Conservation (phyloP, 2,888 invertebrate genomes). For the Noctua janthe region DNA sequence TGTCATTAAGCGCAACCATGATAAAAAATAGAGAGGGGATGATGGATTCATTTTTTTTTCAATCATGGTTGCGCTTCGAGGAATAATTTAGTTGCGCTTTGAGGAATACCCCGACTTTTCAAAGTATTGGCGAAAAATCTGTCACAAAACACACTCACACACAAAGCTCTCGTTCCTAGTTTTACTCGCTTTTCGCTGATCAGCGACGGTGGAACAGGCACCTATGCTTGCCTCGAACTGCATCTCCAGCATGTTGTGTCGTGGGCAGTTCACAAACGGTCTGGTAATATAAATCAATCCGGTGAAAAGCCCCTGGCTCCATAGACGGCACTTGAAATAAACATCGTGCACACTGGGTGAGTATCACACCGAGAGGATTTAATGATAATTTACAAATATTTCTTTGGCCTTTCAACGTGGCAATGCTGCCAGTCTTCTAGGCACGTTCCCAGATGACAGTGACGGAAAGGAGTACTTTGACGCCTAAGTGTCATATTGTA, state of each 20-base stretch:
- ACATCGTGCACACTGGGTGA: constrained; percentile 35
- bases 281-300: constrained; percentile 59
- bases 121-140: background rate
- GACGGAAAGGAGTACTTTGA: background rate
- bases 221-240: constrained; percentile 6
- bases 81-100: too few relatives aligned
- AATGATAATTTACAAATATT: background rate
- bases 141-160: background rate
- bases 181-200: background rate
- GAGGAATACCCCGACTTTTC: background rate
- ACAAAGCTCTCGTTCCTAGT: background rate
- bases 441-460: background rate
- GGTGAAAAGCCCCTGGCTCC: constrained; percentile 36
- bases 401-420: background rate
- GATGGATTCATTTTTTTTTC: too few relatives aligned
- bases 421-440: background rate
- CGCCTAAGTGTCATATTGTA: background rate
- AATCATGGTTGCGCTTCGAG: too few relatives aligned
- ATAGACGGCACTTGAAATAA: constrained; percentile 54
- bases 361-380: constrained; percentile 42
- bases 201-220: too few relatives aligned
- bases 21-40: too few relatives aligned
- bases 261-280: constrained; percentile 43
- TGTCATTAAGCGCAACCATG: too few relatives aligned
- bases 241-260: constrained; percentile 27